These are phyloP conservation scores for Octopus bimaculoides DNA, from an alignment of 1,140 invertebrate species.

Conservation along the genomic window DNA sequence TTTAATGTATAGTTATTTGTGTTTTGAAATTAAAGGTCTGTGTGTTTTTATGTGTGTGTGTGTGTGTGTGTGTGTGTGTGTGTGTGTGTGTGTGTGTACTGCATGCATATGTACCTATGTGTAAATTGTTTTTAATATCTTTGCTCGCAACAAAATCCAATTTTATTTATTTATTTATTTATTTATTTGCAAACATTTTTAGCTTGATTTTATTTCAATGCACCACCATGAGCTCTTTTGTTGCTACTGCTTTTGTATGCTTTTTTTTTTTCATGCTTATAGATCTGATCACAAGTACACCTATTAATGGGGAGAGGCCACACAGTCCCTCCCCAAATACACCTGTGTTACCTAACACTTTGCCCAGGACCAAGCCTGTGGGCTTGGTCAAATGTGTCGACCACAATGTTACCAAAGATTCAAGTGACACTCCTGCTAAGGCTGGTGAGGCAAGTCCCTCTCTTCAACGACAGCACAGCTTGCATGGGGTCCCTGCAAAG, in stretches of 20 bases:
- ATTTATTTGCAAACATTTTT: too few relatives aligned
- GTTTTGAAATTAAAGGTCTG: too few relatives aligned
- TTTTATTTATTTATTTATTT: too few relatives aligned
- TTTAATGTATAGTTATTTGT: too few relatives aligned
- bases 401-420: constrained; percentile 7
- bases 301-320: constrained; percentile 4
- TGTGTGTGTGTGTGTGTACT: too few relatives aligned
- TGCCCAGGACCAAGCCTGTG: background rate
- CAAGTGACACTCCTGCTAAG: constrained; percentile 2
- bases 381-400: background rate
- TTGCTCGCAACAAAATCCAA: too few relatives aligned
- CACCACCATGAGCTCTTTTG: background rate
- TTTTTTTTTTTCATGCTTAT: constrained; percentile 6
- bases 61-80: too few relatives aligned
- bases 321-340: background rate
- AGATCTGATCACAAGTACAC: constrained; percentile 1
- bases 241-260: constrained; percentile 9
- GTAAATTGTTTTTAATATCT: too few relatives aligned
- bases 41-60: too few relatives aligned
- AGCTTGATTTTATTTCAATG: too few relatives aligned
- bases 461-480: background rate
- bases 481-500: constrained; percentile 3
- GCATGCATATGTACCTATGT: too few relatives aligned
- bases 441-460: background rate
- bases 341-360: background rate